Conservation (phyloP, 2,113 vertebrate species). For the Atrichornis clamosus region DNA sequence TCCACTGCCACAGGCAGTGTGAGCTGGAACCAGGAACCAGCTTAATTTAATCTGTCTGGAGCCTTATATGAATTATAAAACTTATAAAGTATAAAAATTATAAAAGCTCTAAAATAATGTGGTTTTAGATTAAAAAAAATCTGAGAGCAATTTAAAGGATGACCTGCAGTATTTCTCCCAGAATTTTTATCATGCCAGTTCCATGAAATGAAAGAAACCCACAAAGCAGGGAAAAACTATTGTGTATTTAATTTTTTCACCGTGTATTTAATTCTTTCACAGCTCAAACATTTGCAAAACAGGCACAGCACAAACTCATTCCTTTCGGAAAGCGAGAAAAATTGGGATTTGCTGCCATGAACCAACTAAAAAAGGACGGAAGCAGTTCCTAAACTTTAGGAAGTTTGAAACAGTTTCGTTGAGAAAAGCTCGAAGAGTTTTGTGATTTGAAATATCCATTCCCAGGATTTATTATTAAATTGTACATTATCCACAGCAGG, state of each 20-base stretch:
- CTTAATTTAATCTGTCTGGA: background rate
- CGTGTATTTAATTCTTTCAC: background rate
- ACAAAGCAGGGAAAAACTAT: background rate
- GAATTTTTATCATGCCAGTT: background rate
- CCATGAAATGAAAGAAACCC: background rate
- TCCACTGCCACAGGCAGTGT: background rate
- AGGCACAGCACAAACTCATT: no score
- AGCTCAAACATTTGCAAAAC: fast-evolving
- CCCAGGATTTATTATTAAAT: background rate
- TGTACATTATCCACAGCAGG: background rate
- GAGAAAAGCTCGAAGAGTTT: background rate
- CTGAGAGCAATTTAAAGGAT: background rate
- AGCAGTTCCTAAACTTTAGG: background rate
- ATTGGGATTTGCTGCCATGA: background rate
- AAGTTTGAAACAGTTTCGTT: background rate
- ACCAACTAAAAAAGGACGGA: background rate
- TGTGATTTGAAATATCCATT: background rate
- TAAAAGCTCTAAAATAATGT: background rate
- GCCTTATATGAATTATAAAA: no score
- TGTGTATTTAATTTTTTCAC: background rate
- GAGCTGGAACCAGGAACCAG: background rate
- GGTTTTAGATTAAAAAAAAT: background rate
- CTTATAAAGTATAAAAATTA: background rate
- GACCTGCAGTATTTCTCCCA: background rate
- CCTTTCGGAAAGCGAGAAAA: background rate